Base-by-base conservation (phyloP, 1,140 invertebrate species). In the Latrodectus geometricus region DNA sequence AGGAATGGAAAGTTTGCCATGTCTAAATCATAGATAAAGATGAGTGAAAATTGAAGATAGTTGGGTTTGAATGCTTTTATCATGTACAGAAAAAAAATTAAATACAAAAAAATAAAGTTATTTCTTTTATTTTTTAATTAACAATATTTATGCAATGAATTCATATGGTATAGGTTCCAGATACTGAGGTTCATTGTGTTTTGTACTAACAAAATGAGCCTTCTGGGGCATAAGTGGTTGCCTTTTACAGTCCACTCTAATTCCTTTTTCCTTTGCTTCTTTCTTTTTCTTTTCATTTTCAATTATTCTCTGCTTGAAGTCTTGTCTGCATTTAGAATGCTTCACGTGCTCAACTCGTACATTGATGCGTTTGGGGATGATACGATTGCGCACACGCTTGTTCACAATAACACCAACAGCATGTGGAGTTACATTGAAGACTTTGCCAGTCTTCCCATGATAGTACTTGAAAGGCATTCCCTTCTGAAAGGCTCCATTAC, bases 381-480 rank as follows among this genome's bases (percentile, higher is more conserved):
- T 97, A 88, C 95, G 87, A 21, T 88, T 88, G 23, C 90, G 94
- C 8, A 99, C 97, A 89, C 97, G 93, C 92, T 99, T 99, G 93
- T 99, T 99, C n/a, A 99, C 98, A 91, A 99, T 97, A 20, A 99
- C 96, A 90, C 99, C 98, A 81, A 99, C 93, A 89, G 98, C 98
- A 90, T 98, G 98, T 81, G 95, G 95, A 21, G 98, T 99, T 0
- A 99, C 98, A 90, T 99, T 99, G 93, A 96, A 99, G 0, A 99
- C 96, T 89, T 97, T 94, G 14, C 98, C 98, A 88, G 99, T 99
- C 92, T 98, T 99, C 23, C 99, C 99, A 90, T 99, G 98, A 91
- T 99, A 99, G 11, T 94, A 96, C 92, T 99, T 99, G 93, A 98
- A 96, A 49, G 99, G 98, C 97, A 99, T 98, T 91, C 99, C 99